phyloP scores from a whole-genome alignment of 2,888 invertebrate species.

The Andrena marginata region DNA sequence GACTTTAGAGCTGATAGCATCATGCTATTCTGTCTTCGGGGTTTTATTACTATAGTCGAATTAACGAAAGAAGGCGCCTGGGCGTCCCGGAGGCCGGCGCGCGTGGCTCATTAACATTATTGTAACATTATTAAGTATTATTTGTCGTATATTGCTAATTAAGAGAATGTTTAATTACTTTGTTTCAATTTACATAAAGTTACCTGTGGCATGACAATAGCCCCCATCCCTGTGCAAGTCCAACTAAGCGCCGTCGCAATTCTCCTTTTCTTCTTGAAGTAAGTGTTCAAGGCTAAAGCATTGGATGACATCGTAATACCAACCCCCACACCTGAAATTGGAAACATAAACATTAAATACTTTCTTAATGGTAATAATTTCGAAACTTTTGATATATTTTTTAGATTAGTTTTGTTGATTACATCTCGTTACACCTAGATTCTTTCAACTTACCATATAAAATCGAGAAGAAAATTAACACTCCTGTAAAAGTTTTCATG shows the following conservation, averaged over 20 bases:
- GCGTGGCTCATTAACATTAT: too few species aligned
- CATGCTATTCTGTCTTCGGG: too few species aligned
- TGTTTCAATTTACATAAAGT: not conserved
- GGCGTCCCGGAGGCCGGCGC: too few species aligned
- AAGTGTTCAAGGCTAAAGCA: constrained; percentile 88
- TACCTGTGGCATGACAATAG: constrained; percentile 89
- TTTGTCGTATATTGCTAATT: not conserved
- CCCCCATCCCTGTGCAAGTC: constrained; percentile 89
- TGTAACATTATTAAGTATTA: constrained; percentile 1
- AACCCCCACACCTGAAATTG: constrained; percentile 87
- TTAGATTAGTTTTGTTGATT: not conserved
- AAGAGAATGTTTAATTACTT: not conserved
- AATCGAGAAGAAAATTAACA: constrained; percentile 89
- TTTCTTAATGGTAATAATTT: not conserved
- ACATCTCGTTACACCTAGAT: not conserved
- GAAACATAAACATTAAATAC: not conserved
- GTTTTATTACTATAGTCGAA: too few species aligned
- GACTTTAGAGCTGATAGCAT: too few species aligned
- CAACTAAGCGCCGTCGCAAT: constrained; percentile 88
- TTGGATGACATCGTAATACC: constrained; percentile 88
- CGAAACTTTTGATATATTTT: not conserved
- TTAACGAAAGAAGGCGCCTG: too few species aligned
- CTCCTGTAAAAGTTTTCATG: constrained; percentile 88
- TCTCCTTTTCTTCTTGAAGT: constrained; percentile 88
- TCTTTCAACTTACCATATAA: constrained; percentile 87